phyloP scores from a whole-genome alignment of 2,888 invertebrate genomes.

The Phragmatobia fuliginosa region DNA sequence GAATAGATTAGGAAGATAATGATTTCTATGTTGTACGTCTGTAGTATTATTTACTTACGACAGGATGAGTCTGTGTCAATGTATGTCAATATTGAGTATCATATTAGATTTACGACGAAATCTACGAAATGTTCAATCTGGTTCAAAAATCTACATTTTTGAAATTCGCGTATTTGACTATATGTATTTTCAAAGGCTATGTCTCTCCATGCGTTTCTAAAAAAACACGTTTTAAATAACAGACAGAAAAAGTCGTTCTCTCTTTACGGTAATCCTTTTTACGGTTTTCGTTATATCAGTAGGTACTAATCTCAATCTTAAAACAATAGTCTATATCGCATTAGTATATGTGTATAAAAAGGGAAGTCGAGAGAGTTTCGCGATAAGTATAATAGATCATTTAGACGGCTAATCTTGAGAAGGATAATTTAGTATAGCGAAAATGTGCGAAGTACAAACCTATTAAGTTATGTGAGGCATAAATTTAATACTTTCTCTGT shows the following conservation, averaged over 20 bases:
- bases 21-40: no score
- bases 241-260: background rate
- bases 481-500: slow-evolving; percentile 16
- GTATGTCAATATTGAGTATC: no score
- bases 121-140: no score
- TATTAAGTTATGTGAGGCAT: slow-evolving; percentile 8
- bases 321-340: background rate
- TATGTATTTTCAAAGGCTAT: background rate
- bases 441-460: slow-evolving; percentile 1
- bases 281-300: background rate
- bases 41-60: no score
- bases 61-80: no score
- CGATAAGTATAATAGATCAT: background rate
- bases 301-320: background rate
- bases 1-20: no score
- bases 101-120: no score
- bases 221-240: no score
- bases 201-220: background rate
- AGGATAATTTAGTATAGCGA: background rate
- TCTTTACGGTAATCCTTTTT: background rate
- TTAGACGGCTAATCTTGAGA: background rate
- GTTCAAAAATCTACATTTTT: no score
- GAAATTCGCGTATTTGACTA: no score
- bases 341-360: background rate
- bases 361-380: background rate